These are phyloP conservation scores for Drosophila virilis DNA, from an alignment of 1,140 invertebrate species.

Conservation along the genomic window DNA sequence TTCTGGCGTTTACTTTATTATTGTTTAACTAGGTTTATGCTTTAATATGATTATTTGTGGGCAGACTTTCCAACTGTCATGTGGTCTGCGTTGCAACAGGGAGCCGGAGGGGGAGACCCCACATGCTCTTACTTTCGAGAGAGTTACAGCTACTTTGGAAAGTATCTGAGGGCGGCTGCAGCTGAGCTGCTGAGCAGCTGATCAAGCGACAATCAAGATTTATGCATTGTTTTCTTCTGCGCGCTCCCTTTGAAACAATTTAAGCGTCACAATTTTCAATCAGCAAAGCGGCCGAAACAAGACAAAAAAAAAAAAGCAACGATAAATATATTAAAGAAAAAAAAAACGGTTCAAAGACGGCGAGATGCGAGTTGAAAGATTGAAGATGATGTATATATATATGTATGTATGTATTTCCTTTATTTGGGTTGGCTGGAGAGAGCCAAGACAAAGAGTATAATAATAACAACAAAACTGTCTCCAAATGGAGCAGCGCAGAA, in stretches of 20 bases:
- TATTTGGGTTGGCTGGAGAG: conserved; percentile 22
- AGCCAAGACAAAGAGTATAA: conserved; percentile 15
- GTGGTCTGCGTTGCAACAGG: too few species aligned
- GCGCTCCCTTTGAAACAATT: conserved; percentile 66
- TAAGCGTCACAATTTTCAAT: conserved; percentile 72
- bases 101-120: too few species aligned
- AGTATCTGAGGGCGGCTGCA: conserved; percentile 1
- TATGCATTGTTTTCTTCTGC: conserved; percentile 38
- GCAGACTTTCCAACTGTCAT: neutral
- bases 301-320: conserved; percentile 3
- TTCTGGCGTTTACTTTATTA: too few species aligned
- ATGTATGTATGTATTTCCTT: conserved; percentile 18
- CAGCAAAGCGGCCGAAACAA: conserved; percentile 47
- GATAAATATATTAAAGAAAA: conserved; percentile 1
- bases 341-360: conserved; percentile 29
- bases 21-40: neutral
- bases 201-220: conserved; percentile 38
- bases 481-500: conserved; percentile 1
- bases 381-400: neutral
- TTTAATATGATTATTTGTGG: neutral
- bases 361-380: neutral
- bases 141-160: conserved; percentile 12
- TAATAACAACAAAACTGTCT: conserved; percentile 23
- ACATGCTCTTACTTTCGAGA: neutral
- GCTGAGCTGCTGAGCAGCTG: conserved; percentile 10